A percentile compares a stretch with the other conserved stretches of the same genome.
These are phyloP conservation scores for Drosophila nigromelanica DNA, from an alignment of 1,140 invertebrate genomes.

Conservation along the genomic window DNA sequence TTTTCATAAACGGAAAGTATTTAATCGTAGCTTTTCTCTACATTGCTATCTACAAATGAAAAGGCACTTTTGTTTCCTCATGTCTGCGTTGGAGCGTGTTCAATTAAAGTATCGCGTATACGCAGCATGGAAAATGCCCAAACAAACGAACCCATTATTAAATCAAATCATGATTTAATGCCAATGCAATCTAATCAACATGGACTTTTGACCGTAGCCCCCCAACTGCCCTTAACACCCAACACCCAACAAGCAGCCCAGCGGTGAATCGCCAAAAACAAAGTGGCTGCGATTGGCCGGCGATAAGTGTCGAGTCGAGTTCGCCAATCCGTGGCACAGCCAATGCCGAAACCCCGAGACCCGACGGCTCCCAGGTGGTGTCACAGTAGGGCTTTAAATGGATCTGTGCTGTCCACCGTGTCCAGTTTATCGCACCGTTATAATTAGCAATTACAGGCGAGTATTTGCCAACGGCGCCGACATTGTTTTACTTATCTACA, in stretches of 20 bases:
- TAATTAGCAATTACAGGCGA: constrained; percentile 67
- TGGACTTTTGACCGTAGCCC: constrained; percentile 32
- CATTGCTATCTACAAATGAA: no score
- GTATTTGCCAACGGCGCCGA: constrained; percentile 15
- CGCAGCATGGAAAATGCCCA: constrained; percentile 20
- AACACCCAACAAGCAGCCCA: background rate
- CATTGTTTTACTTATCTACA: constrained; percentile 40
- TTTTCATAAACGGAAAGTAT: no score
- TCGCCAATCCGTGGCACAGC: constrained; percentile 17
- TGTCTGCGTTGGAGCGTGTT: no score
- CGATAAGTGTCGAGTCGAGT: constrained; percentile 23
- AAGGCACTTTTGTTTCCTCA: no score
- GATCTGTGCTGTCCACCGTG: constrained; percentile 3
- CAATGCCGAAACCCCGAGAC: background rate
- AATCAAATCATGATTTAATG: constrained; percentile 40
- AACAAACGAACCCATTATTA: constrained; percentile 19
- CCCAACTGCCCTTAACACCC: background rate
- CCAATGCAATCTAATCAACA: constrained; percentile 42
- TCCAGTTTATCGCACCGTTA: constrained; percentile 42
- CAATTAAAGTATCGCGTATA: constrained; percentile 20
- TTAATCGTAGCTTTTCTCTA: no score
- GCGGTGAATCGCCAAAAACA: constrained; percentile 5
- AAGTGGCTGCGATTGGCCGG: constrained; percentile 26
- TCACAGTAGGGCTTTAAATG: background rate
- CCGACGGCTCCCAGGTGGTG: background rate